Conservation (phyloP, 2,888 invertebrate species). For the Polymixis lichenea region DNA sequence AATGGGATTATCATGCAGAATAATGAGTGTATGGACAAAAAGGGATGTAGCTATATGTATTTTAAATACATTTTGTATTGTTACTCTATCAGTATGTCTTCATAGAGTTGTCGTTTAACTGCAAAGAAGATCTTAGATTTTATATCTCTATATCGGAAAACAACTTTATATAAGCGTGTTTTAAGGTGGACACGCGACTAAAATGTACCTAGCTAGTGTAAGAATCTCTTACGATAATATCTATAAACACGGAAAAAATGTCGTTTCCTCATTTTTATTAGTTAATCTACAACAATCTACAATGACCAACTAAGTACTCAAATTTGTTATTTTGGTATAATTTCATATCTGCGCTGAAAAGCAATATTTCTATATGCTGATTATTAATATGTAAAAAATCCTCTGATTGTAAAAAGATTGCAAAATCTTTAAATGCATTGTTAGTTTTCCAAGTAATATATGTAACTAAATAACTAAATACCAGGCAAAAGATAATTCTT, state of each 20-base stretch:
- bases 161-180: constrained; percentile 17
- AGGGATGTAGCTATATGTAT: neutral
- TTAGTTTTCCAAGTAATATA: constrained; percentile 7
- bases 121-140: constrained; percentile 40
- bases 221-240: constrained; percentile 22
- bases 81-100: constrained; percentile 28
- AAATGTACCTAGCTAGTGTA: neutral
- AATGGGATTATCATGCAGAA: constrained; percentile 18
- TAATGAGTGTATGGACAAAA: constrained; percentile 6
- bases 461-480: constrained; percentile 3
- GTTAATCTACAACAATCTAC: constrained; percentile 6
- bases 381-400: neutral
- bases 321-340: neutral
- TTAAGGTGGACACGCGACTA: constrained; percentile 40
- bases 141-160: constrained; percentile 35
- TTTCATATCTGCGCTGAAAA: neutral
- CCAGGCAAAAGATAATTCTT: neutral
- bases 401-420: neutral
- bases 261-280: neutral
- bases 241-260: constrained; percentile 19
- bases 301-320: constrained; percentile 1
- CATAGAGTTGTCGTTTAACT: constrained; percentile 38
- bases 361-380: neutral
- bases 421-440: neutral
- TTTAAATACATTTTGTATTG: constrained; percentile 14